Evolutionary conservation across 1,140 invertebrate species (phyloP).

Genomic region (Diploscapter pachys): DNA sequence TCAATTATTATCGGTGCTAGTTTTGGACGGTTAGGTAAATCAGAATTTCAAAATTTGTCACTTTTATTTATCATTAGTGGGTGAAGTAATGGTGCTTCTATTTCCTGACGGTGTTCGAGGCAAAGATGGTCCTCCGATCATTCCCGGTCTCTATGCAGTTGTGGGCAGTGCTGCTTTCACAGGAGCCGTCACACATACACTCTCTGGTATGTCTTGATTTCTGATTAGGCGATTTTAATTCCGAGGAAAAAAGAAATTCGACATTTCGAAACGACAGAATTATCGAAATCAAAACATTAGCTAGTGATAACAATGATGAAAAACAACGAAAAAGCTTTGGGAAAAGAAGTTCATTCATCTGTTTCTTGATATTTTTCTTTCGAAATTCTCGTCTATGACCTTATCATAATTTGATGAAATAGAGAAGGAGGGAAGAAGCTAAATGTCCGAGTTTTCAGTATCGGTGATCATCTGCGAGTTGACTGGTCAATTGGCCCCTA

Average conservation of each 20-base stretch:
- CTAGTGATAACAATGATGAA: too few relatives aligned
- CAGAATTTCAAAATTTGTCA: neutral
- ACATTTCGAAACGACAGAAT: too few relatives aligned
- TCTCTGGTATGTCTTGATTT: slow-evolving; percentile 65
- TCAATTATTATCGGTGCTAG: slow-evolving; percentile 83
- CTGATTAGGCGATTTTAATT: too few relatives aligned
- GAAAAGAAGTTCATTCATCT: too few relatives aligned
- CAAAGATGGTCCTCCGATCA: slow-evolving; percentile 64
- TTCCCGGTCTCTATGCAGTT: slow-evolving; percentile 71
- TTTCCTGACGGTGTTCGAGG: slow-evolving; percentile 85
- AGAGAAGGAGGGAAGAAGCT: too few relatives aligned
- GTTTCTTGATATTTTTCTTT: too few relatives aligned
- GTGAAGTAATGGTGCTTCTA: slow-evolving; percentile 75
- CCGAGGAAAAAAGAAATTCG: too few relatives aligned
- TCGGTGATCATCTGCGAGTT: slow-evolving; percentile 96
- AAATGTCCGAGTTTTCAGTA: slow-evolving; percentile 61
- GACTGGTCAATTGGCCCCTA: slow-evolving; percentile 92
- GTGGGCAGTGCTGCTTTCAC: slow-evolving; percentile 57
- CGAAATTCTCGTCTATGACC: too few relatives aligned
- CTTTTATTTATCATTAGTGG: slow-evolving; percentile 10
- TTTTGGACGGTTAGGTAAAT: slow-evolving; percentile 19
- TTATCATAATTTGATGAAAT: too few relatives aligned
- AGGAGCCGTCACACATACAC: slow-evolving; percentile 79
- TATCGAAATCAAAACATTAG: too few relatives aligned
- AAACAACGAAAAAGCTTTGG: too few relatives aligned